phyloP scores from a whole-genome alignment of 2,797 vertebrate species.

The Rhinella marina region DNA sequence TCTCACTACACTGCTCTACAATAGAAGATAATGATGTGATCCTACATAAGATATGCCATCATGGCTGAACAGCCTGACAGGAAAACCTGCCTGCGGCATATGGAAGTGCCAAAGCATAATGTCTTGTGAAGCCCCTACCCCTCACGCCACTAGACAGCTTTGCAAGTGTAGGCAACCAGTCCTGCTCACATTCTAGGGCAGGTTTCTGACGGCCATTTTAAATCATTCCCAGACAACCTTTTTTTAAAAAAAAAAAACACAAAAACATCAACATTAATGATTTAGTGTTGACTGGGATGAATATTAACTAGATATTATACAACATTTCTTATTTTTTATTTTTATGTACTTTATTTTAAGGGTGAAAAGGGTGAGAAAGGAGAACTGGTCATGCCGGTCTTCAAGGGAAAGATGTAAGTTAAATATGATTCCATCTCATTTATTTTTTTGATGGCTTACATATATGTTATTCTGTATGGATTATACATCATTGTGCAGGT shows the following conservation, averaged over 20 bases:
- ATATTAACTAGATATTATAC: background rate
- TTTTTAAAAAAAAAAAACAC: background rate
- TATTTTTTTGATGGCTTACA: background rate
- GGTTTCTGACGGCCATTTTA: no score
- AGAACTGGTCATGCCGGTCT: slow-evolving; percentile 73
- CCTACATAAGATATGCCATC: no score
- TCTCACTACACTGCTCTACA: no score
- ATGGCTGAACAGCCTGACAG: no score
- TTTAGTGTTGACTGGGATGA: background rate
- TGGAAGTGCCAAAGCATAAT: no score
- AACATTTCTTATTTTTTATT: background rate
- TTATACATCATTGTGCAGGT: background rate
- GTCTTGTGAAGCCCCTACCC: no score
- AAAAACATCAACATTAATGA: background rate
- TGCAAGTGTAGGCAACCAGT: no score
- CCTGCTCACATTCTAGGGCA: no score
- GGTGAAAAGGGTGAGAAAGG: slow-evolving; percentile 76
- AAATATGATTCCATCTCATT: slow-evolving; percentile 14
- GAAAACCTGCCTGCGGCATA: no score
- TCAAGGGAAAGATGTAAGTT: slow-evolving; percentile 73
- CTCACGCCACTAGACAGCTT: no score
- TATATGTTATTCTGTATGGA: background rate
- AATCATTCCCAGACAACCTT: no score
- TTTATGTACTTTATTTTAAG: slow-evolving; percentile 66
- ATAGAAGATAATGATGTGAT: no score